These are phyloP conservation scores for Campopleginae sp. DNA, from an alignment of 2,888 invertebrate species.

Conservation along the genomic window DNA sequence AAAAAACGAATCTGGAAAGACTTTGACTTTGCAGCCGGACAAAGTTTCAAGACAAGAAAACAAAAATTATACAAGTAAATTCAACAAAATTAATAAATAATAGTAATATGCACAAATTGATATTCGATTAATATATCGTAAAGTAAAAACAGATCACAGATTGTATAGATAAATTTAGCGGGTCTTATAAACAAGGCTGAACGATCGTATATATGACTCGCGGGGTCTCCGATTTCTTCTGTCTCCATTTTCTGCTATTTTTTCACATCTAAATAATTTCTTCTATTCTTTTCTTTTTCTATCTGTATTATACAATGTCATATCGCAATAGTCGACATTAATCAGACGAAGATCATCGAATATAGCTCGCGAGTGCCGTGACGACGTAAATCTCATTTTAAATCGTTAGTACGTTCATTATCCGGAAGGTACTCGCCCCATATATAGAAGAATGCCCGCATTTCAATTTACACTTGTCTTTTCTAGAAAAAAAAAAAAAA, in stretches of 20 bases:
- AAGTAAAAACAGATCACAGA: constrained; percentile 68
- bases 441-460: neutral
- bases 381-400: constrained; percentile 24
- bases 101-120: constrained; percentile 36
- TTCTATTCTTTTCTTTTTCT: constrained; percentile 2
- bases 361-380: constrained; percentile 29
- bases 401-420: constrained; percentile 29
- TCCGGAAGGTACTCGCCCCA: constrained; percentile 50
- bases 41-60: constrained; percentile 29
- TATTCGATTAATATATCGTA: constrained; percentile 48
- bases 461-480: constrained; percentile 3
- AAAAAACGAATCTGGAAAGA: constrained; percentile 54
- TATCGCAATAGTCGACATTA: constrained; percentile 43
- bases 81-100: constrained; percentile 57
- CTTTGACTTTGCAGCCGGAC: constrained; percentile 46
- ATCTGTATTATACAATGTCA: constrained; percentile 50
- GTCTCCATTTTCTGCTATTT: constrained; percentile 19
- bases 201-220: constrained; percentile 45
- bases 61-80: constrained; percentile 29
- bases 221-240: constrained; percentile 33
- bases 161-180: constrained; percentile 65
- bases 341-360: constrained; percentile 37
- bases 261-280: constrained; percentile 4
- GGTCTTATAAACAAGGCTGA: constrained; percentile 56
- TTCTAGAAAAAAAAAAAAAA: constrained; percentile 14